Conservation (phyloP, 2,888 invertebrate genomes). For the Mystacides longicornis region DNA sequence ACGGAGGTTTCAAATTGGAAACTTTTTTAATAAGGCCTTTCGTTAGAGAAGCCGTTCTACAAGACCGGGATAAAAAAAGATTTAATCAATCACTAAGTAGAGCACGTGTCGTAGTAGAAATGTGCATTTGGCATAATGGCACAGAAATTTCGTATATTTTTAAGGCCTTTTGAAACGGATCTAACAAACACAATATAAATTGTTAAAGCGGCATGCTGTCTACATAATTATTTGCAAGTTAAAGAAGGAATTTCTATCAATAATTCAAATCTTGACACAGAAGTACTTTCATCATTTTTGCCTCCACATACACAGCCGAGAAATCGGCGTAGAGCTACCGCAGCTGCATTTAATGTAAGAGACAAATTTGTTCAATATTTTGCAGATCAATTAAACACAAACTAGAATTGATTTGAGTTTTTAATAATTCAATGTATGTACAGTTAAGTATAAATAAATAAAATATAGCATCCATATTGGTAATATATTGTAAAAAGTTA, state of each 20-base stretch:
- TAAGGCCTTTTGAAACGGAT: slow-evolving; percentile 5
- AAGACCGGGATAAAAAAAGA: background rate
- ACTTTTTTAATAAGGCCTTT: slow-evolving; percentile 11
- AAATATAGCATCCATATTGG: no score
- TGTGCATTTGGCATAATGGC: slow-evolving; percentile 7
- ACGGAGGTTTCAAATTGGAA: slow-evolving; percentile 12
- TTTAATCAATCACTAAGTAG: slow-evolving; percentile 4
- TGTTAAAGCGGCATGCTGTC: background rate
- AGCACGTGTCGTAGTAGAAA: slow-evolving; percentile 6
- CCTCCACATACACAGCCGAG: background rate
- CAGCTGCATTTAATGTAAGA: background rate
- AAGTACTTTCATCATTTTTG: background rate
- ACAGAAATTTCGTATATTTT: slow-evolving; percentile 4
- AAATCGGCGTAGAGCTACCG: background rate
- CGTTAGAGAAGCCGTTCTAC: slow-evolving; percentile 3
- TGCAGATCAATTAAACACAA: background rate
- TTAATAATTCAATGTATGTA: no score
- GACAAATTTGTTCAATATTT: slow-evolving; percentile 3
- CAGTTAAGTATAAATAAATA: no score
- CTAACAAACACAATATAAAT: slow-evolving; percentile 4
- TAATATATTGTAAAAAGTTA: no score
- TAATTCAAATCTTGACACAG: background rate
- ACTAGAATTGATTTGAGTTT: background rate
- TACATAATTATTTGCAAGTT: background rate
- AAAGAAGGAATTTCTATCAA: background rate